phyloP scores from a whole-genome alignment of 2,797 vertebrate genomes.

The Cetoscarus ocellatus region DNA sequence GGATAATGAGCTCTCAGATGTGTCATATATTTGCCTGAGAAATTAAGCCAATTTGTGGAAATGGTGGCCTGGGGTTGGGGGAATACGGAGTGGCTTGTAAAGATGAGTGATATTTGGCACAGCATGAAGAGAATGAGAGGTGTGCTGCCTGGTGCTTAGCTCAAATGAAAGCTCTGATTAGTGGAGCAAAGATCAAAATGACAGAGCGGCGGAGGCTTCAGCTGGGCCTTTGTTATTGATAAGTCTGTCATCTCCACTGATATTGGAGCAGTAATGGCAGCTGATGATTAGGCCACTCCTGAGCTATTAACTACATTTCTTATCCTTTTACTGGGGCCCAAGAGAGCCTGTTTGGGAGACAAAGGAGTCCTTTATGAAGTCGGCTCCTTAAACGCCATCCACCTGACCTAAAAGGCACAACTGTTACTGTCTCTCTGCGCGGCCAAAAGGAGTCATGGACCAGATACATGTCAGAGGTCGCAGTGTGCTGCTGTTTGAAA shows the following conservation, averaged over 20 bases:
- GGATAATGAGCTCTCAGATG: constrained; percentile 82
- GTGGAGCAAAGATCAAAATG: constrained; percentile 93
- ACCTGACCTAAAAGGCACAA: constrained; percentile 94
- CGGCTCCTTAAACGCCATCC: constrained; percentile 86
- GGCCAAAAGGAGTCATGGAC: constrained; percentile 75
- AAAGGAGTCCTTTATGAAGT: constrained; percentile 91
- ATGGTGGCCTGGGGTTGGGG: constrained; percentile 85
- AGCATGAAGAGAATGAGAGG: constrained; percentile 86
- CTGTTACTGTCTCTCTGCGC: constrained; percentile 88
- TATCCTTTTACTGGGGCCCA: constrained; percentile 89
- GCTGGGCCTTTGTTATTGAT: constrained; percentile 93
- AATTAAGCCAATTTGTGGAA: constrained; percentile 89
- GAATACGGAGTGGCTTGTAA: constrained; percentile 86
- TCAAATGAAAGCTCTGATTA: constrained; percentile 91
- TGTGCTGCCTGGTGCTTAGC: constrained; percentile 86
- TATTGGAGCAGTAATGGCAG: constrained; percentile 95
- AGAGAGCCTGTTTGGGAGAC: constrained; percentile 86
- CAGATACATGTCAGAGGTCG: constrained; percentile 92
- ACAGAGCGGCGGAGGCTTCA: constrained; percentile 86
- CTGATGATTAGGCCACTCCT: constrained; percentile 93
- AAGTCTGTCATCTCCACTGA: constrained; percentile 95
- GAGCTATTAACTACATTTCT: constrained; percentile 95
- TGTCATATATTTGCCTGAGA: constrained; percentile 86
- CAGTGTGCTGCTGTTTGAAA: constrained; percentile 87
- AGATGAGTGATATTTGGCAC: constrained; percentile 85